These are phyloP conservation scores for Manduca sexta DNA, from an alignment of 1,140 invertebrate species.

Conservation along the genomic window DNA sequence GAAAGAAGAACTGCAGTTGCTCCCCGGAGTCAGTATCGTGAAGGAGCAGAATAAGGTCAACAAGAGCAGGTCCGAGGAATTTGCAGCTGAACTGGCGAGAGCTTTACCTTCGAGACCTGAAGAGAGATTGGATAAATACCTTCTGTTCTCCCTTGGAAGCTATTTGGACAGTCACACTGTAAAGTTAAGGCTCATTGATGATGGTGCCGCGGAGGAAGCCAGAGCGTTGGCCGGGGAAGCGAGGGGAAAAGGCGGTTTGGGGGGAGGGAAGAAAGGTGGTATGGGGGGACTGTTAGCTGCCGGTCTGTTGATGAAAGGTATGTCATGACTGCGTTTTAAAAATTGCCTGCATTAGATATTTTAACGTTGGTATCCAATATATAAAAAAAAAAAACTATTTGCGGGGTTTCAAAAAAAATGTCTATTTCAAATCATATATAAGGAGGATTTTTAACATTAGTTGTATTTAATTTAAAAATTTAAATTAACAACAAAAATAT, in stretches of 20 bases:
- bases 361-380: no score
- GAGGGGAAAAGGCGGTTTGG: constrained; percentile 61
- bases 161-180: constrained; percentile 83
- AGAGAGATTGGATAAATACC: constrained; percentile 83
- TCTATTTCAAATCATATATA: no score
- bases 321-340: constrained; percentile 6
- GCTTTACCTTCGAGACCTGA: constrained; percentile 84
- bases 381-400: no score
- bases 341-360: no score
- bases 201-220: constrained; percentile 75
- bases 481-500: no score
- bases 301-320: constrained; percentile 79
- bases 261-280: constrained; percentile 63
- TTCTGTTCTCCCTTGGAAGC: constrained; percentile 80
- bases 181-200: constrained; percentile 81
- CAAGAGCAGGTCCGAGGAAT: constrained; percentile 76
- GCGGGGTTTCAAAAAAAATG: no score
- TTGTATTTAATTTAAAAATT: no score
- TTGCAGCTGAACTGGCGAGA: constrained; percentile 81
- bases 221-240: constrained; percentile 59
- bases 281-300: constrained; percentile 75
- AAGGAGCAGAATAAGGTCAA: constrained; percentile 77
- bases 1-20: constrained; percentile 76
- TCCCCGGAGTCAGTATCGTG: constrained; percentile 82
- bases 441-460: no score